phyloP scores from a whole-genome alignment of 2,113 vertebrate genomes.

The Oryzias curvinotus region DNA sequence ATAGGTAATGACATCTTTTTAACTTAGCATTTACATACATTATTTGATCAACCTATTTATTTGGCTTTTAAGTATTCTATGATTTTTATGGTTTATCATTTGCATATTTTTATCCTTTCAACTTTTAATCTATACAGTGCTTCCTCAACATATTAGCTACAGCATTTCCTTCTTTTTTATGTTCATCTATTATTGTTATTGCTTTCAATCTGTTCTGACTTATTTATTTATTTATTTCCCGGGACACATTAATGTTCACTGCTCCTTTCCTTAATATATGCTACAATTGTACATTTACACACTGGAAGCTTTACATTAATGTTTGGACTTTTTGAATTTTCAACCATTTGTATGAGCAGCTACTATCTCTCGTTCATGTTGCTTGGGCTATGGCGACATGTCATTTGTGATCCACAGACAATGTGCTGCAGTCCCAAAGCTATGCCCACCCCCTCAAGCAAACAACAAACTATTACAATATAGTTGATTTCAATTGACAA shows the following conservation, averaged over 20 bases:
- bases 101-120: too few species aligned
- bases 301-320: constrained; percentile 35
- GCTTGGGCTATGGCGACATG: neutral
- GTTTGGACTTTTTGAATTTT: constrained; percentile 43
- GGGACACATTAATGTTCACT: constrained; percentile 30
- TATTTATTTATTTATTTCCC: constrained; percentile 25
- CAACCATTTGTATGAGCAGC: constrained; percentile 26
- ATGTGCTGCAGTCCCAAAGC: neutral
- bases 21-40: too few species aligned
- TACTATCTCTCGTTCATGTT: neutral
- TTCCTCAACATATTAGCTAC: too few species aligned
- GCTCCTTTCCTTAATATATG: constrained; percentile 44
- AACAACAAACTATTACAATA: constrained; percentile 5
- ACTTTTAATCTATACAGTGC: too few species aligned
- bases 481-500: neutral
- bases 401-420: neutral
- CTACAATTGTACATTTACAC: constrained; percentile 49
- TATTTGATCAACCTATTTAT: too few species aligned
- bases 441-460: neutral
- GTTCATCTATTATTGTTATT: too few species aligned
- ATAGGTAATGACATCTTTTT: too few species aligned
- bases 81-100: too few species aligned
- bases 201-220: too few species aligned
- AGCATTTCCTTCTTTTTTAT: too few species aligned
- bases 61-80: too few species aligned